phyloP scores from a whole-genome alignment of 2,113 vertebrate species.

The Entelurus aequoreus region DNA sequence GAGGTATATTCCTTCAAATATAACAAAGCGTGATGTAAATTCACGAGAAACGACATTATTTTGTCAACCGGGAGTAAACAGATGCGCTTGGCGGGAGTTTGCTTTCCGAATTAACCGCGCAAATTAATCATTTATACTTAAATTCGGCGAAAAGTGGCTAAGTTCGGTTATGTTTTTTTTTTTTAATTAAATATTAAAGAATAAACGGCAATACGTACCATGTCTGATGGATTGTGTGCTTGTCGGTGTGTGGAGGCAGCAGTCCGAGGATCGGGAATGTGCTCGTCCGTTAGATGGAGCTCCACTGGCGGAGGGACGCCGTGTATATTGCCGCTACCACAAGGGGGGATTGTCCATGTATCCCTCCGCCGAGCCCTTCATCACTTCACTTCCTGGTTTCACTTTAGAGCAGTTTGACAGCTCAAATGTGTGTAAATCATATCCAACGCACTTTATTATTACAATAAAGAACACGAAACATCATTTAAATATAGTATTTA shows the following conservation, averaged over 20 bases:
- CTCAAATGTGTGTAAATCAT: not conserved
- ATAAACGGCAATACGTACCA: constrained; percentile 70
- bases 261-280: constrained; percentile 34
- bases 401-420: constrained; percentile 12
- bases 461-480: too few species aligned
- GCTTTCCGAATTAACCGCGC: too few species aligned
- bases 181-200: not conserved
- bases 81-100: not conserved
- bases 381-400: constrained; percentile 65
- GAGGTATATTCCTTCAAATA: not conserved
- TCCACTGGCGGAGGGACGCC: constrained; percentile 54
- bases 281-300: constrained; percentile 65
- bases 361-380: constrained; percentile 69
- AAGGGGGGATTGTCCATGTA: constrained; percentile 60
- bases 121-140: too few species aligned
- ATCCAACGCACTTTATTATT: not conserved
- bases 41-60: not conserved
- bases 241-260: constrained; percentile 56
- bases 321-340: constrained; percentile 61
- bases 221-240: constrained; percentile 59
- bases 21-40: not conserved
- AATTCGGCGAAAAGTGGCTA: too few species aligned
- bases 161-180: not conserved
- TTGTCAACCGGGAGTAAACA: not conserved
- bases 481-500: too few species aligned